These are phyloP conservation scores for Euwallacea similis DNA, from an alignment of 1,140 invertebrate genomes.

Conservation along the genomic window DNA sequence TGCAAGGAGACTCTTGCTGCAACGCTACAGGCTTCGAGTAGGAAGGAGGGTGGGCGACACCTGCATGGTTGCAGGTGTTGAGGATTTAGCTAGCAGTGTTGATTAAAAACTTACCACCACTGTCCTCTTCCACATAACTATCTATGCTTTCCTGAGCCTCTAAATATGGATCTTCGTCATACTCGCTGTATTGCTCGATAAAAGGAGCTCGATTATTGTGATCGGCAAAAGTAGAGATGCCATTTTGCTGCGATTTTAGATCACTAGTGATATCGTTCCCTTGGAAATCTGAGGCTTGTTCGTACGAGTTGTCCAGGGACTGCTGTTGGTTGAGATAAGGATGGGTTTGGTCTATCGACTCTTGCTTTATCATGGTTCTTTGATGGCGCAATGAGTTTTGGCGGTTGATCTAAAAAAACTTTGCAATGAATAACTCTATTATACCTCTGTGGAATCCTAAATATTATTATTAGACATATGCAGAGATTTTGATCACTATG, in stretches of 20 bases:
- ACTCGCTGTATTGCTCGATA: slow-evolving; percentile 34
- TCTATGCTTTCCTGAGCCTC: slow-evolving; percentile 57
- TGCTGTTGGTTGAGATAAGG: slow-evolving; percentile 15
- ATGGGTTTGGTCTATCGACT: slow-evolving; percentile 52
- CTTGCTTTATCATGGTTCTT: slow-evolving; percentile 55
- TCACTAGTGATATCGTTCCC: neutral
- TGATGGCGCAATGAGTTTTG: slow-evolving; percentile 39
- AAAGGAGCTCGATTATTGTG: slow-evolving; percentile 1
- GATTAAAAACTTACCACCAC: neutral
- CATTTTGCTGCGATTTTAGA: too few relatives aligned
- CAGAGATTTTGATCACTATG: too few relatives aligned
- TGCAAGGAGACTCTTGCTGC: slow-evolving; percentile 51
- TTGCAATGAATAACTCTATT: too few relatives aligned
- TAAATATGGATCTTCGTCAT: slow-evolving; percentile 41
- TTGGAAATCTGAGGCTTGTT: slow-evolving; percentile 4
- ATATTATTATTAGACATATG: too few relatives aligned
- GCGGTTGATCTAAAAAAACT: too few relatives aligned
- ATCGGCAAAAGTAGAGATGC: too few relatives aligned
- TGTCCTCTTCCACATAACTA: slow-evolving; percentile 54
- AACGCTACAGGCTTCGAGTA: too few relatives aligned
- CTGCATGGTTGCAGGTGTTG: neutral
- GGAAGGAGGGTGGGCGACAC: slow-evolving; percentile 12
- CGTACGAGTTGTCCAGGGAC: slow-evolving; percentile 20
- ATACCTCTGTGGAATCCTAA: too few relatives aligned
- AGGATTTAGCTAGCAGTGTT: neutral